Evolutionary conservation across 2,888 invertebrate genomes (phyloP).

Genomic region (Orchestes rusci): DNA sequence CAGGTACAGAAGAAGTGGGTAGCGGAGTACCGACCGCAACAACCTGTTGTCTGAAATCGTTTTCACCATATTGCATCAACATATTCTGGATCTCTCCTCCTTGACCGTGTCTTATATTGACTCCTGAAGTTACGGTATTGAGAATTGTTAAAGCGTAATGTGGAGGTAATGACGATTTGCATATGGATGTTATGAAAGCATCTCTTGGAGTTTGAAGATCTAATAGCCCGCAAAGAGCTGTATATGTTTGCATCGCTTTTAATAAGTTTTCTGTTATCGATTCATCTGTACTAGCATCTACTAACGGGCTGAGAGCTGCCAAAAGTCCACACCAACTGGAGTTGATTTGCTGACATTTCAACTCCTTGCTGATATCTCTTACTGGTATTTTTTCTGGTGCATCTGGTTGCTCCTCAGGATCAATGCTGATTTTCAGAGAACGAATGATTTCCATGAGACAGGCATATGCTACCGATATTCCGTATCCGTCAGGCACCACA

Average conservation of each 20-base stretch:
- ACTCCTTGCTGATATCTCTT: conserved; percentile 43
- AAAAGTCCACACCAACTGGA: conserved; percentile 94
- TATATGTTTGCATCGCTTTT: conserved; percentile 84
- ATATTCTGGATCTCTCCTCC: conserved; percentile 33
- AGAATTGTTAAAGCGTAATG: conserved; percentile 89
- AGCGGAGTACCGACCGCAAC: conserved; percentile 95
- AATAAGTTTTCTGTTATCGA: conserved; percentile 84
- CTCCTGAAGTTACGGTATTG: conserved; percentile 53
- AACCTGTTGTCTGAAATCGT: conserved; percentile 86
- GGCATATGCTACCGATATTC: conserved; percentile 91
- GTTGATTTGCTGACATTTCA: conserved; percentile 72
- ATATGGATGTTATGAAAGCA: conserved; percentile 90
- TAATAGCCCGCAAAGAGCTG: conserved; percentile 82
- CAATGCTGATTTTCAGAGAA: conserved; percentile 70
- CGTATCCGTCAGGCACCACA: conserved; percentile 92
- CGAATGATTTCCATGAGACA: conserved; percentile 88
- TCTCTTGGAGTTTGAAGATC: conserved; percentile 75
- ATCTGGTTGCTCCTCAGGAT: conserved; percentile 46
- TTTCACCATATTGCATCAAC: conserved; percentile 51
- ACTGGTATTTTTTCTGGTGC: conserved; percentile 19
- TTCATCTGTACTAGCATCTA: conserved; percentile 95
- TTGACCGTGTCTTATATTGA: conserved; percentile 34
- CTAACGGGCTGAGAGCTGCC: conserved; percentile 82
- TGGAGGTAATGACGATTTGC: conserved; percentile 93
- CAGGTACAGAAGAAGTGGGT: conserved; percentile 73